Evolutionary conservation across 37 sponge, comb jelly and placozoan genomes (phyloP), one percentile per base, ranked within the genome.

Genomic region (Mnemiopsis leidyi): DNA sequence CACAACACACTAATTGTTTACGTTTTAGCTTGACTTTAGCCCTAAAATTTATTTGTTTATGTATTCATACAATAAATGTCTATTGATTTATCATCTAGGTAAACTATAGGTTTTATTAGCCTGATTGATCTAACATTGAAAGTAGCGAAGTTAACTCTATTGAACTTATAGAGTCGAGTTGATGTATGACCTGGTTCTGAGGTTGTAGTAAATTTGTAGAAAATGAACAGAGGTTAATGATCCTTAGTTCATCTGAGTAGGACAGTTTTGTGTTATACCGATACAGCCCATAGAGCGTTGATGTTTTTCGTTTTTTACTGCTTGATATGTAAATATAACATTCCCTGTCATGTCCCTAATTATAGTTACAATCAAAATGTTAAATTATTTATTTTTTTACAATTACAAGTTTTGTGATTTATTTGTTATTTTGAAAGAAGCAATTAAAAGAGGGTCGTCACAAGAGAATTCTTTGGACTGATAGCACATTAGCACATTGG

Each of bases 351-450:
- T 48, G 61, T 48, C 61, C 61, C 61, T 48, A 48, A 69, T 69
- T 5, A 25, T 28, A 69, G 29, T 69, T 21, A 69, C 7, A 69
- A 69, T 69, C 29, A 69, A 69, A 69, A 69, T 69, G 73, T 69
- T 69, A 69, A 69, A 69, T 69, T 69, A 69, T 69, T 69, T 25
- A 69, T 69, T 69, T 69, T 69, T 69, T 48, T 48, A 48, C 61
- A 48, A 48, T 48, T 48, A 48, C 61, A 48, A 48, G 13, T 48
- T 48, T 13, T 48, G 61, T 18, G 61, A 18, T 48, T 48, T 48
- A 48, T 48, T 48, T 48, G 9, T 48, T 48, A 13, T 18, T 48
- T 48, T 13, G 9, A 48, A 48, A 48, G 13, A 48, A n/a, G n/a
- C n/a, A n/a, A n/a, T n/a, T n/a, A n/a, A n/a, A n/a, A n/a, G n/a